Evolutionary conservation across 2,113 vertebrate genomes (phyloP).

Genomic region (Tachysurus vachellii): DNA sequence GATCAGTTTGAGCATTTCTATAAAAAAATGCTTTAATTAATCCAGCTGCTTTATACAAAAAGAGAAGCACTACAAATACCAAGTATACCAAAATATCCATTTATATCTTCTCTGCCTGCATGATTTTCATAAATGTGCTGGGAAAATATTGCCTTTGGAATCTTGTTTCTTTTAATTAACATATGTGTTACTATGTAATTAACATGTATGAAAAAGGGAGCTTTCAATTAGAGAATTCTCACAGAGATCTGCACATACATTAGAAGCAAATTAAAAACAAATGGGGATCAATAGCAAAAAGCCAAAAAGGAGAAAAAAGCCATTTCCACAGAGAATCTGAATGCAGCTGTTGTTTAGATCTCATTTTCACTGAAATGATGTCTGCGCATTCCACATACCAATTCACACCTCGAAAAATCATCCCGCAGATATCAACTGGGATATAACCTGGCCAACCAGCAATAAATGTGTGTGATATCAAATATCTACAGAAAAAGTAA

Average conservation of each 20-base stretch:
- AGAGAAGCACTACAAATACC: neutral
- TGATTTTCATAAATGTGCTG: neutral
- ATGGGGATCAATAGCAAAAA: neutral
- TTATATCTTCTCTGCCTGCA: neutral
- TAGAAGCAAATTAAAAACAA: slow-evolving; percentile 23
- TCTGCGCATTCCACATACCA: neutral
- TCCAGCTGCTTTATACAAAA: slow-evolving; percentile 14
- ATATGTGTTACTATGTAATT: slow-evolving; percentile 27
- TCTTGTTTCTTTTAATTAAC: neutral
- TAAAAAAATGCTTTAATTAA: slow-evolving; percentile 1
- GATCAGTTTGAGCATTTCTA: neutral
- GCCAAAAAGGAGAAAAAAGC: neutral
- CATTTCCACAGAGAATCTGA: neutral
- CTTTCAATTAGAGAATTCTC: slow-evolving; percentile 34
- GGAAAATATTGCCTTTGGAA: neutral
- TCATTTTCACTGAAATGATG: neutral
- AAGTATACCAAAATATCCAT: neutral
- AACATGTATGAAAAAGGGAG: slow-evolving; percentile 29
- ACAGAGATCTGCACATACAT: slow-evolving; percentile 8
- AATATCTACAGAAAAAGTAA: neutral
- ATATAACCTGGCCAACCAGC: neutral
- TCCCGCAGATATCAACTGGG: neutral
- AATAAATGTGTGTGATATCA: neutral
- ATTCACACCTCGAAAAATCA: slow-evolving; percentile 1
- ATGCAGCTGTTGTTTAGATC: neutral